A percentile compares a stretch with the other conserved stretches of the same genome.
phyloP scores from a whole-genome alignment of 2,888 invertebrate species.

The Opisthograptis luteolata region DNA sequence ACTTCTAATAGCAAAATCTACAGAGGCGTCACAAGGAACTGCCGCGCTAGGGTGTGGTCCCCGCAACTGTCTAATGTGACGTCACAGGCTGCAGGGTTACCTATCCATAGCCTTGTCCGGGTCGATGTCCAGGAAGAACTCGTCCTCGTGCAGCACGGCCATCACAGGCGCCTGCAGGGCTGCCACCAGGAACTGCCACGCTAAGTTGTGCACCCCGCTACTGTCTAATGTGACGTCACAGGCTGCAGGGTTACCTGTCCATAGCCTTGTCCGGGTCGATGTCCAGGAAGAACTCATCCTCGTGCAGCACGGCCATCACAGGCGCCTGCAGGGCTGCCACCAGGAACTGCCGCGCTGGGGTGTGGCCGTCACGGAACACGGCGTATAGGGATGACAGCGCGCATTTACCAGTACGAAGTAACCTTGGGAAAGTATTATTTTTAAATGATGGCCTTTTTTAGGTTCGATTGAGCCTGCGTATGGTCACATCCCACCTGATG shows the following conservation, averaged over 20 bases:
- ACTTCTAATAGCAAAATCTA: no score
- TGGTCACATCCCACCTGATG: no score
- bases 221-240: no score
- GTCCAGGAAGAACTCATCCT: constrained; percentile 96
- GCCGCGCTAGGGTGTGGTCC: constrained; percentile 94
- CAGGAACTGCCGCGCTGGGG: constrained; percentile 96
- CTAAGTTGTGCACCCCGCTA: constrained; percentile 95
- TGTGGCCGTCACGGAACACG: constrained; percentile 94
- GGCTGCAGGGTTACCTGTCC: constrained; percentile 80
- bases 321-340: constrained; percentile 96
- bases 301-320: constrained; percentile 94
- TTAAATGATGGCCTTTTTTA: background rate
- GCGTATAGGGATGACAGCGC: constrained; percentile 94
- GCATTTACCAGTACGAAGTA: constrained; percentile 93
- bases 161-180: constrained; percentile 96
- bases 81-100: constrained; percentile 52
- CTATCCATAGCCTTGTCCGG: constrained; percentile 92
- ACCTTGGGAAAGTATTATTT: constrained; percentile 65
- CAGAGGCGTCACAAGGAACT: constrained; percentile 96
- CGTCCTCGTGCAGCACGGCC: constrained; percentile 94
- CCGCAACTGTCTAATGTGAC: no score
- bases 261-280: constrained; percentile 94
- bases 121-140: constrained; percentile 96
- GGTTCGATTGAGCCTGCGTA: no score
- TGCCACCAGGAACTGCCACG: constrained; percentile 96